These are phyloP conservation scores for Leptosomus discolor DNA, from an alignment of 2,113 vertebrate genomes.

Conservation along the genomic window DNA sequence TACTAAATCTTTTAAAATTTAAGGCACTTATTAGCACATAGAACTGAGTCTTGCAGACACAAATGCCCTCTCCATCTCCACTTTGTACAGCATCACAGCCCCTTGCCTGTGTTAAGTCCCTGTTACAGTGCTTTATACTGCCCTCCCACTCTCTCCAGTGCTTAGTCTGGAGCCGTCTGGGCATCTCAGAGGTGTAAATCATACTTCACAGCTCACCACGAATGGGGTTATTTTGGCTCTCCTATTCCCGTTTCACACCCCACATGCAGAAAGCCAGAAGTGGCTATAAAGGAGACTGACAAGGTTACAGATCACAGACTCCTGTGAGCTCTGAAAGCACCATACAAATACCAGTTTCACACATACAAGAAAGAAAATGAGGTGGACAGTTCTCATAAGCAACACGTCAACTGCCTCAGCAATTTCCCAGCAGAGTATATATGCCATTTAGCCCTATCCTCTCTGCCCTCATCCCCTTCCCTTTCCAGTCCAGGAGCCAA, in stretches of 20 bases:
- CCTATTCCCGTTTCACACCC: not conserved
- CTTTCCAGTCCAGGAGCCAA: not conserved
- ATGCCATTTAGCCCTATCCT: not conserved
- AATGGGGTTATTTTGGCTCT: not conserved
- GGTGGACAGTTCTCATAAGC: not conserved
- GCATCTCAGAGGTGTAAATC: not conserved
- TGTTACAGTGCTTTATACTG: not conserved
- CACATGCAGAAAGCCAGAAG: not conserved
- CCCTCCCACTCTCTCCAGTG: not conserved
- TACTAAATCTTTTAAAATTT: not conserved
- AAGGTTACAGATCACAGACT: not conserved
- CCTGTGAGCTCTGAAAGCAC: not conserved
- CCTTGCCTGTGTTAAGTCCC: not conserved
- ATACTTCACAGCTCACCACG: not conserved
- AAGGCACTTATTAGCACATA: not conserved
- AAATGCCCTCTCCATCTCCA: not conserved
- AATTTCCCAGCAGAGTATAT: fast-evolving
- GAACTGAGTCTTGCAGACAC: not conserved
- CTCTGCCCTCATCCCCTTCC: fast-evolving
- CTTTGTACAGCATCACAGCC: not conserved
- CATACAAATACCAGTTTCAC: not conserved
- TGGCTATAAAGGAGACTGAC: not conserved
- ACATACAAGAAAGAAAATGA: not conserved
- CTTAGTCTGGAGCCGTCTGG: not conserved
- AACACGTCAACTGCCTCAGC: not conserved